Evolutionary conservation across 2,113 vertebrate genomes (phyloP), one percentile per base, ranked within the genome.

Genomic region (Xiphophorus couchianus): DNA sequence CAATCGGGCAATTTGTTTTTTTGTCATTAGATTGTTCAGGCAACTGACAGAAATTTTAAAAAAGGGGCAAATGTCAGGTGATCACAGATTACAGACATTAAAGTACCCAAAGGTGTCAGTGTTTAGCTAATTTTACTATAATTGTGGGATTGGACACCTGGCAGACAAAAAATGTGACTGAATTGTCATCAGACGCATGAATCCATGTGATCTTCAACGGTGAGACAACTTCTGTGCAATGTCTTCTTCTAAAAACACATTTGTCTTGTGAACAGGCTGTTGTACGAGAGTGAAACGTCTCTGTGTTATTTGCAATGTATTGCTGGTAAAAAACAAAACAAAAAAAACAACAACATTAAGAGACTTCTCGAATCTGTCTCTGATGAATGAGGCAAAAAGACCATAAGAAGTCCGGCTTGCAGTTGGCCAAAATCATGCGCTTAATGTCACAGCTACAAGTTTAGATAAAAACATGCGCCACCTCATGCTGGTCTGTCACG

Each of bases 51-150:
- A 74, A 42, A 79, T 73, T 28, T 28, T 1, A 87, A 88, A 89
- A 88, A 86, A 75, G 61, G 83, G 83, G 42, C 58, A 83, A 82
- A 86, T 86, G 75, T 76, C 77, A 81, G 83, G 66, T 80, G 86
- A 87, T 64, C 1, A 78, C 74, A 69, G 74, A 77, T 83, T 78
- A 83, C 42, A 27, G 68, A 64, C 76, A 19, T 72, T 65, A 73
- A 64, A 78, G 62, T 22, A 70, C 15, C 66, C 28, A 37, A 65
- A 44, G 30, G 77, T 60, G 77, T 28, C 44, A 12, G 31, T 42
- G 30, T 37, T 80, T 66, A 42, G 62, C 68, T 76, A n/a, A 35
- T 63, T 28, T 31, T 68, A 28, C 66, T 62, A 14, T 75, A 70
- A 76, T 71, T 58, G 75, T 44, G 15, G 48, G 44, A 37, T 73